Evolutionary conservation across 2,797 vertebrate species (phyloP), one percentile per base, ranked within the genome.

Genomic region (Chrosomus eos): DNA sequence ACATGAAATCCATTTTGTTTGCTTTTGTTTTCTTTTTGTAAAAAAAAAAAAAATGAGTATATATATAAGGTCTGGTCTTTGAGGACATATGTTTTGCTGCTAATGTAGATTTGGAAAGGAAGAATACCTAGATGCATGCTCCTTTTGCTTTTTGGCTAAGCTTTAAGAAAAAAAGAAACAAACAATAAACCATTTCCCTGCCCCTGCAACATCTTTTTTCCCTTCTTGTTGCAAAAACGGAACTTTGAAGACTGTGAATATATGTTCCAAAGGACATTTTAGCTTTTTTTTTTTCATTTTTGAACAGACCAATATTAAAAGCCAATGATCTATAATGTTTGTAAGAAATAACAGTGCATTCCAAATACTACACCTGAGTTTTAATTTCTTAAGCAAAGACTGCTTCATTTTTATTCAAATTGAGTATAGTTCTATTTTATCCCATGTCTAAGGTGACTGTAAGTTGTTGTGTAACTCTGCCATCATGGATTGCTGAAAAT

Each of bases 211-310:
- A 91, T 85, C 86, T 92, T 94, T 94, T 89, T 87, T 90, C 87
- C 87, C 93, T 94, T 94, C 93, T 95, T 96, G 95, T 97, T 97
- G 95, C 96, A 96, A 96, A 97, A 95, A 98, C 96, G 96, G 97
- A 98, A 97, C 97, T 97, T 96, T 93, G 96, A 97, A 98, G 97
- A 97, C 97, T 97, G 97, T 97, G 98, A 97, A 96, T 94, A 93
- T 96, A 94, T 96, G 96, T 97, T 96, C 96, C 96, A 96, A 96
- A 96, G 94, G 95, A 96, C 94, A 95, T 95, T 95, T 90, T 95
- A 94, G 92, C 91, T 84, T 93, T 0, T 33, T 80, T 70, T 13
- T 74, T 2, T 28, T 74, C 55, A 2, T 72, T 84, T 81, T 93
- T 93, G 86, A 95, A 95, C 93, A 96, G 94, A 96, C 95, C 95